phyloP scores from a whole-genome alignment of 2,113 vertebrate species.

The Cochlearius cochlearius region DNA sequence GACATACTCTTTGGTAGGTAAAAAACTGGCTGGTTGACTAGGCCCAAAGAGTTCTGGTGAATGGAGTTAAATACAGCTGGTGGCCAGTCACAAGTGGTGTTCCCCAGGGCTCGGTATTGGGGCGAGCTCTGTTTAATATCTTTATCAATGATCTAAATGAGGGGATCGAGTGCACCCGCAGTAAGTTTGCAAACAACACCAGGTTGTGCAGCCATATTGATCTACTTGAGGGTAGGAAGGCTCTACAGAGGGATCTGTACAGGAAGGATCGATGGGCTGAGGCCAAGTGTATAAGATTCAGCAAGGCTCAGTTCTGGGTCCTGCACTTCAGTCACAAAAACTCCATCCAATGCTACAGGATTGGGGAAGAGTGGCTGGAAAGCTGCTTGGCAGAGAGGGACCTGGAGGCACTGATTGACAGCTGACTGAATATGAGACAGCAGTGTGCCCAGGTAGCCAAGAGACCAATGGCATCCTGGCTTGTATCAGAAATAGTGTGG shows the following conservation, averaged over 20 bases:
- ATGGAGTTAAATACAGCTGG: background rate
- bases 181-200: background rate
- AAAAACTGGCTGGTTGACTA: background rate
- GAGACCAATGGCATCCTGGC: too few species aligned
- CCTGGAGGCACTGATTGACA: too few species aligned
- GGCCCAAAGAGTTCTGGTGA: background rate
- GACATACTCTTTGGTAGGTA: fast-evolving
- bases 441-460: too few species aligned
- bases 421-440: fast-evolving
- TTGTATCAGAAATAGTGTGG: too few species aligned
- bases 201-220: fast-evolving
- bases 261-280: fast-evolving
- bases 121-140: background rate
- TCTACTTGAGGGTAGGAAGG: background rate
- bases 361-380: background rate
- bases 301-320: fast-evolving
- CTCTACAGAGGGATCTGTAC: background rate
- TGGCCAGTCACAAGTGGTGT: background rate
- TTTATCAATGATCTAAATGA: background rate
- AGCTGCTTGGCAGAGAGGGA: fast-evolving
- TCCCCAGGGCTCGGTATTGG: background rate
- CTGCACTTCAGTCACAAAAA: background rate
- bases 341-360: background rate
- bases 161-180: fast-evolving
- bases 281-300: background rate